Evolutionary conservation across 2,888 invertebrate genomes (phyloP), one percentile per base, ranked within the genome.

Genomic region (Drosophila eohydei): DNA sequence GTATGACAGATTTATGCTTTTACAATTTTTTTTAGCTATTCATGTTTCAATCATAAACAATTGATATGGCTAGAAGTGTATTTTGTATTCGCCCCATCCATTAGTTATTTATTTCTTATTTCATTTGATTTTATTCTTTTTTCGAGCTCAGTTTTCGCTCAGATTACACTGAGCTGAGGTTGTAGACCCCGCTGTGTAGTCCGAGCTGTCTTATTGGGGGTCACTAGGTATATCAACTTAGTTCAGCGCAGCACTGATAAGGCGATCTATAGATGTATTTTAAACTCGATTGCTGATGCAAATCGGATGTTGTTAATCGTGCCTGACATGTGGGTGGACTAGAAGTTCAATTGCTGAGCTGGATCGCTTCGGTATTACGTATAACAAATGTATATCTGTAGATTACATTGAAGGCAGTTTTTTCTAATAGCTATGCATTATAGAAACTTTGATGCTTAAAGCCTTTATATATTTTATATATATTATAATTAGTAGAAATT

Each of bases 81-180:
- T 34, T 5, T 28, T 16, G 38, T 16, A 9, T 16, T 26, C 46
- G 28, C 2, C 32, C 9, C 4, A 43, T 46, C 2, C 34, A 32
- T 12, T n/a, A 11, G 4, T 5, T 12, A 41, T 54, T 1, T 7
- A 28, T 32, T 28, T 11, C 26, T 46, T 12, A 5, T 16, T 43
- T n/a, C 14, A 3, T 40, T 50, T 11, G 8, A 2, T 48, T n/a
- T 43, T 26, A 2, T 3, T 59, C 9, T 4, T n/a, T 21, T 12
- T 40, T 32, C 60, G 52, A 66, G 78, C 58, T 61, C 60, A 54
- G 34, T 55, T 72, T 67, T 52, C 52, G 71, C 61, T 63, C 78
- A 71, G 81, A 76, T 76, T 71, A 63, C 74, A 68, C 28, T 11
- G 14, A 41, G 56, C 59, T 38, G 46, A 71, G 77, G 65, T 63